These are phyloP conservation scores for Torymus auratus DNA, from an alignment of 2,888 invertebrate species.

Conservation along the genomic window DNA sequence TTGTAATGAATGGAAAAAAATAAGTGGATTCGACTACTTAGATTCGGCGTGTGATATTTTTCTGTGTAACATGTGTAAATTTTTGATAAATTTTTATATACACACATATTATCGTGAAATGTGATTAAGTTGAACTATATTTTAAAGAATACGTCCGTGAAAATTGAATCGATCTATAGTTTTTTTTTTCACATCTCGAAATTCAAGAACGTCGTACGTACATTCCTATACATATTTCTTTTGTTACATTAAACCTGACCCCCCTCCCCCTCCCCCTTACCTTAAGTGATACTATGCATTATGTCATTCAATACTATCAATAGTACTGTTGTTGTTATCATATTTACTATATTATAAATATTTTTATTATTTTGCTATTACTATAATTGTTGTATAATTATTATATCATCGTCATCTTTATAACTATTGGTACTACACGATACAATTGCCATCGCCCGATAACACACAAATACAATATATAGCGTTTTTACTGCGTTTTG, in stretches of 20 bases:
- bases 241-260: conserved; percentile 30
- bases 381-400: conserved; percentile 46
- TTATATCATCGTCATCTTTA: conserved; percentile 23
- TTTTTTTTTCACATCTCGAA: conserved; percentile 15
- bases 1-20: no score
- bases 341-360: conserved; percentile 47
- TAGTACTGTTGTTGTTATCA: conserved; percentile 52
- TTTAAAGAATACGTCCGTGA: not conserved
- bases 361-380: conserved; percentile 51
- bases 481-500: not conserved
- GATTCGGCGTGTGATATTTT: not conserved
- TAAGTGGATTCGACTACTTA: not conserved
- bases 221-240: conserved; percentile 38
- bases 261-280: not conserved
- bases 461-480: not conserved
- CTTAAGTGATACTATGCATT: conserved; percentile 47
- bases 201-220: conserved; percentile 13
- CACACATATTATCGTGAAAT: not conserved
- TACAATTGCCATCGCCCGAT: conserved; percentile 13
- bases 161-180: not conserved
- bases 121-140: no score
- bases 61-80: not conserved
- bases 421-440: not conserved
- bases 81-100: conserved; percentile 31
- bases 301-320: conserved; percentile 29